A percentile compares a stretch with the other conserved stretches of the same genome.
Evolutionary conservation across 1,140 invertebrate species (phyloP).

Genomic region (Zaprionus kolodkinae): DNA sequence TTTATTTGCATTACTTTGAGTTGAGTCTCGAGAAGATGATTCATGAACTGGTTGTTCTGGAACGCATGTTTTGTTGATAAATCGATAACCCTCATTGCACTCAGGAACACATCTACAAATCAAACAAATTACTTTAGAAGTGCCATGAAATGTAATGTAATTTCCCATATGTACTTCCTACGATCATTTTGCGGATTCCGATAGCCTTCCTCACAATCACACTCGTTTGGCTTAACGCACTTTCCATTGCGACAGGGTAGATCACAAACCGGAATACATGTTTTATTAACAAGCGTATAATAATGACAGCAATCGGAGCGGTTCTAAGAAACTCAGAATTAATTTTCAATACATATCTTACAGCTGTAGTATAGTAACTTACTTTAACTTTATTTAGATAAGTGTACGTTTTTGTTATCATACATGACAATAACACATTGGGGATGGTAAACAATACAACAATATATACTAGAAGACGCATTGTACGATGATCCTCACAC

Average conservation of each 20-base stretch:
- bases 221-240: neutral
- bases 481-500: neutral
- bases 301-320: too few relatives aligned
- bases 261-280: neutral
- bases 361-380: neutral
- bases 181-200: neutral
- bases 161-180: neutral
- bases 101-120: neutral
- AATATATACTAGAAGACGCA: neutral
- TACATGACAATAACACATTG: neutral
- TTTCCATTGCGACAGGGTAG: neutral
- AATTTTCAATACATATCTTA: neutral
- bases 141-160: neutral
- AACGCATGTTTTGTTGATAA: too few relatives aligned
- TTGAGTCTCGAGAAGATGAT: too few relatives aligned
- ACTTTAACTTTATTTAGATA: neutral
- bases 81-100: too few relatives aligned
- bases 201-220: constrained; percentile 11
- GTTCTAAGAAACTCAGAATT: neutral
- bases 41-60: too few relatives aligned
- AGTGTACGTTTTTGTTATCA: rapidly evolving
- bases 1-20: too few relatives aligned
- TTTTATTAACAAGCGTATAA: neutral
- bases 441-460: neutral
- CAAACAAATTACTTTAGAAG: neutral